Evolutionary conservation across 2,888 invertebrate species (phyloP), one percentile per base, ranked within the genome.

Genomic region (Drosophila mulleri): DNA sequence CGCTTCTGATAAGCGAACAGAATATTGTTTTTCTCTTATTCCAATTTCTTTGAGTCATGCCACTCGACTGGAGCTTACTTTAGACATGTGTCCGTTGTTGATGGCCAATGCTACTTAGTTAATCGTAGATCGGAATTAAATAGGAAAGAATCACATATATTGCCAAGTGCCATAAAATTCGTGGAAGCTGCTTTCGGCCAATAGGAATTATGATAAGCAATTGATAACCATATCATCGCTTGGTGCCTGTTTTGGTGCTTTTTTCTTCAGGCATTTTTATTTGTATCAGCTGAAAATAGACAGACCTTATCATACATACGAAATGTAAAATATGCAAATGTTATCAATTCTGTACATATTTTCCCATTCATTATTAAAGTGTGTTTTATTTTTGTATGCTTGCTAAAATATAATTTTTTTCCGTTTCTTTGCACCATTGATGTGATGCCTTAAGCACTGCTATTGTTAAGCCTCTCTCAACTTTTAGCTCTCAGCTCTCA

Each of bases 41-140:
- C 20, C 32, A 39, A 35, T 47, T 53, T 0, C 9, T 54, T 74
- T 85, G 82, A 82, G 53, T 82, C 82, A 80, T 61, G 37, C 14
- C 42, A 23, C 52, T 63, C 37, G 37, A 59, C 14, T 16, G 23
- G 14, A 3, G 14, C 9, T 14, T 47, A 45, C 1, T 3, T 37
- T 23, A 20, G 53, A 54, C 59, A 67, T 35, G 67, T 42, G 67
- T 18, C 53, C 42, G 8, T 11, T 35, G 16, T 29, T 26, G 12
- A 1, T 68, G 39, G 44, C 9, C 45, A 32, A 14, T 47, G 65
- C 12, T 3, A 23, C 12, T 4, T 18, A n/a, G 4, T 12, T 37
- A 26, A 63, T 72, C 59, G 18, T 23, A 41, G 62, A 71, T 71
- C 47, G 45, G 50, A 72, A 64, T 75, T 64, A 72, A 50, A 47